These are phyloP conservation scores for Bubo scandiacus DNA, from an alignment of 2,113 vertebrate species.

Conservation along the genomic window DNA sequence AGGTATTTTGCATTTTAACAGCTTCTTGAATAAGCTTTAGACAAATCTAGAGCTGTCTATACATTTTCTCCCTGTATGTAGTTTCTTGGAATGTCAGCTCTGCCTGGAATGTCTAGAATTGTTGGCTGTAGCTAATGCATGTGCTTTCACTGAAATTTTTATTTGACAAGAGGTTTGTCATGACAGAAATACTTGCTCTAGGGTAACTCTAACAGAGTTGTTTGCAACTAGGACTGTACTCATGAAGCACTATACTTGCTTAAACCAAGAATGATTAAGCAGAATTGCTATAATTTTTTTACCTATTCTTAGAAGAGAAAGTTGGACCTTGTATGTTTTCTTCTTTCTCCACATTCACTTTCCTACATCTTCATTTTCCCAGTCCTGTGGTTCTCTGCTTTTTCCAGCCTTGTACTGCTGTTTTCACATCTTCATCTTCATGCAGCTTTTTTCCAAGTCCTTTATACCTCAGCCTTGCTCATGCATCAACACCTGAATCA, in stretches of 20 bases:
- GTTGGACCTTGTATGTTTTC: background rate
- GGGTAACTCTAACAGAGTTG: background rate
- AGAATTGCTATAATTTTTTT: background rate
- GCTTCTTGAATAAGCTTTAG: background rate
- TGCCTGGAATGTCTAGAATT: background rate
- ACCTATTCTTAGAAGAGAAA: background rate
- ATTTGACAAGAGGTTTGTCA: background rate
- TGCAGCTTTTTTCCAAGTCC: background rate
- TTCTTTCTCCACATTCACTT: background rate
- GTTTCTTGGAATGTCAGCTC: background rate
- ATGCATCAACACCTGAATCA: background rate
- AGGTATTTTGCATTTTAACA: background rate
- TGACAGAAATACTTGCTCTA: background rate
- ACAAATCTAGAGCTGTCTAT: background rate
- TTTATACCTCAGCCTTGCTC: background rate
- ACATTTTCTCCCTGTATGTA: background rate
- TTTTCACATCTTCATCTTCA: background rate
- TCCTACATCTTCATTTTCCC: background rate
- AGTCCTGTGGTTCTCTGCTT: background rate
- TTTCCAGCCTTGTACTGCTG: background rate
- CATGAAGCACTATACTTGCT: background rate
- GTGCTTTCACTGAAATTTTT: background rate
- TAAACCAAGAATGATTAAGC: background rate
- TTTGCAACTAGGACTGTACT: background rate
- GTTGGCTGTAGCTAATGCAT: background rate